Evolutionary conservation across 2,888 invertebrate genomes (phyloP).

Genomic region (Luffia ferchaultella): DNA sequence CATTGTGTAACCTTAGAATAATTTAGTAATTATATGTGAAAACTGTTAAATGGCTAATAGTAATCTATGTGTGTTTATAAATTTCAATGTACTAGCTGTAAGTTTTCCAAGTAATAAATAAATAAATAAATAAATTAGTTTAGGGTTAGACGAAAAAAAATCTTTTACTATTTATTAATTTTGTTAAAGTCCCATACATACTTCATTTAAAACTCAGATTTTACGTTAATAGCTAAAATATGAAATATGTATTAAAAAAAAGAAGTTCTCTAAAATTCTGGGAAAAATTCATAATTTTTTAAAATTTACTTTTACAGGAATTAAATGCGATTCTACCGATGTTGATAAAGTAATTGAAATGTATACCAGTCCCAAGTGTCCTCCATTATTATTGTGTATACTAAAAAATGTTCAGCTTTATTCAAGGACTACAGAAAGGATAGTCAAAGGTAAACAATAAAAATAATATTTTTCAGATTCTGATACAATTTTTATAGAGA

Average conservation of each 20-base stretch:
- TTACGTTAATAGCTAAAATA: background rate
- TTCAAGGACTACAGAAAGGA: conserved; percentile 12
- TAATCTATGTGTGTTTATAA: no score
- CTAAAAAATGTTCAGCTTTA: conserved; percentile 32
- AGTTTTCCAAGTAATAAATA: no score
- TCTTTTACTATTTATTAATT: background rate
- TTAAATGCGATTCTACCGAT: conserved; percentile 43
- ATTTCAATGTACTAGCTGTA: no score
- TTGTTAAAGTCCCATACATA: background rate
- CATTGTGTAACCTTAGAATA: no score
- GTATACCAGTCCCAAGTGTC: conserved; percentile 28
- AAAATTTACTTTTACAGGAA: conserved; percentile 28
- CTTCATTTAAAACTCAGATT: background rate
- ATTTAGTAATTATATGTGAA: no score
- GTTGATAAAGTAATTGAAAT: conserved; percentile 31
- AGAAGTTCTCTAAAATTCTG: no score
- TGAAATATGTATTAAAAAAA: background rate
- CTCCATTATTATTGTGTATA: conserved; percentile 39
- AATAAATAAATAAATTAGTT: no score
- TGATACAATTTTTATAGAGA: no score
- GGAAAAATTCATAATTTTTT: no score
- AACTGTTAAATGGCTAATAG: no score
- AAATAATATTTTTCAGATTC: no score
- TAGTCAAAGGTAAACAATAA: conserved; percentile 23
- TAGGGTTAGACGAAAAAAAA: no score